Percentiles rank a stretch among this genome's conserved stretches.
phyloP scores from a whole-genome alignment of 1,140 invertebrate species.

The Rhizoglyphus robini region DNA sequence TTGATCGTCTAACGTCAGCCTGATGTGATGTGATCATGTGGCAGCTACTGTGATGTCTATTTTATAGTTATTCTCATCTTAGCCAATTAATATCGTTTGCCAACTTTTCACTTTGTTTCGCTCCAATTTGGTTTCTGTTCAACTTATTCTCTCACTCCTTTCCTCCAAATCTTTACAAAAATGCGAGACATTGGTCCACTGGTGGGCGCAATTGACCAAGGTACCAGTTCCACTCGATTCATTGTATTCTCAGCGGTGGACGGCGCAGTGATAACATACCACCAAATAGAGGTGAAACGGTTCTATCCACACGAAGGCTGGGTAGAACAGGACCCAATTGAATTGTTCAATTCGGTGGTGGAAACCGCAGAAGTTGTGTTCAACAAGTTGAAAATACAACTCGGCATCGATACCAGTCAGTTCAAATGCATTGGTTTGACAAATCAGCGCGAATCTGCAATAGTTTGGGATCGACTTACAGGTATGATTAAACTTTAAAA shows the following conservation, averaged over 20 bases:
- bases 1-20: no score
- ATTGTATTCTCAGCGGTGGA: constrained; percentile 75
- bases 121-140: no score
- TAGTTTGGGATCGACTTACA: constrained; percentile 78
- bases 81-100: no score
- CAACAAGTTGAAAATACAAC: constrained; percentile 38
- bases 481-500: no score
- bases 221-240: constrained; percentile 82
- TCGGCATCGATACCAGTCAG: constrained; percentile 51
- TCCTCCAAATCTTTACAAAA: no score
- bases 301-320: constrained; percentile 72
- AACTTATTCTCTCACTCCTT: no score
- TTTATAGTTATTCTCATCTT: no score
- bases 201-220: constrained; percentile 76
- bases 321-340: constrained; percentile 83
- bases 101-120: no score
- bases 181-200: no score
- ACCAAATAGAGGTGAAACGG: constrained; percentile 68
- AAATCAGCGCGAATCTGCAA: constrained; percentile 85
- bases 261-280: constrained; percentile 61
- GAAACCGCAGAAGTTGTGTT: constrained; percentile 62
- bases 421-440: constrained; percentile 61
- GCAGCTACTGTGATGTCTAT: no score
- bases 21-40: no score
- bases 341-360: constrained; percentile 60